Conservation (phyloP, 2,113 vertebrate species). For the Raja brachyura region DNA sequence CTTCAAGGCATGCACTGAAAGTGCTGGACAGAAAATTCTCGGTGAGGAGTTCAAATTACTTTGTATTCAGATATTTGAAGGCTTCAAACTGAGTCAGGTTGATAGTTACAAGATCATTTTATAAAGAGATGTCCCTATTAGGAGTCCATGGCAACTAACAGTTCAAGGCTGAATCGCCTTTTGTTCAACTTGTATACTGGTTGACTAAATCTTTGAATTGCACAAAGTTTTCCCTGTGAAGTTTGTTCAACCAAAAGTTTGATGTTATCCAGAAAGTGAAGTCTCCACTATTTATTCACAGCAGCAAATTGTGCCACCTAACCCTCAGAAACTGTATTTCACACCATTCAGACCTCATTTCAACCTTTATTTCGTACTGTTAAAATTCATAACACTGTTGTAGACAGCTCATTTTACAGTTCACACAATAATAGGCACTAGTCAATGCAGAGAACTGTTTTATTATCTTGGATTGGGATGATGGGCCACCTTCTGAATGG, state of each 20-base stretch:
- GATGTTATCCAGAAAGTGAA: not conserved
- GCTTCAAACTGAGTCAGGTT: not conserved
- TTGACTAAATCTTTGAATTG: not conserved
- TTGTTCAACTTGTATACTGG: not conserved
- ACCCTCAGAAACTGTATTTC: not conserved
- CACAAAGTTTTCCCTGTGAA: not conserved
- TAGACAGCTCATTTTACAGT: not conserved
- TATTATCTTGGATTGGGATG: not conserved
- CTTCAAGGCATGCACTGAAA: not conserved
- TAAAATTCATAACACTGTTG: not conserved
- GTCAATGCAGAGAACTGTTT: not conserved
- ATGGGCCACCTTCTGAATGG: slow-evolving; percentile 13
- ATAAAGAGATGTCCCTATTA: not conserved
- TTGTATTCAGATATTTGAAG: not conserved
- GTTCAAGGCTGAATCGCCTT: not conserved
- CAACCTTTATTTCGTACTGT: not conserved
- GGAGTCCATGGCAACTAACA: not conserved
- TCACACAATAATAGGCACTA: not conserved
- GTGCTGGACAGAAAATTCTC: not conserved
- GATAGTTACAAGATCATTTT: not conserved
- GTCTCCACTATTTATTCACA: not conserved
- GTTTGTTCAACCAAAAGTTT: not conserved
- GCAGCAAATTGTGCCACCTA: not conserved
- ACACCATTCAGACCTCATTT: too few relatives aligned
- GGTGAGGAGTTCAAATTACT: not conserved